Evolutionary conservation across 2,888 invertebrate species (phyloP).

Genomic region (Chrysina gloriosa): DNA sequence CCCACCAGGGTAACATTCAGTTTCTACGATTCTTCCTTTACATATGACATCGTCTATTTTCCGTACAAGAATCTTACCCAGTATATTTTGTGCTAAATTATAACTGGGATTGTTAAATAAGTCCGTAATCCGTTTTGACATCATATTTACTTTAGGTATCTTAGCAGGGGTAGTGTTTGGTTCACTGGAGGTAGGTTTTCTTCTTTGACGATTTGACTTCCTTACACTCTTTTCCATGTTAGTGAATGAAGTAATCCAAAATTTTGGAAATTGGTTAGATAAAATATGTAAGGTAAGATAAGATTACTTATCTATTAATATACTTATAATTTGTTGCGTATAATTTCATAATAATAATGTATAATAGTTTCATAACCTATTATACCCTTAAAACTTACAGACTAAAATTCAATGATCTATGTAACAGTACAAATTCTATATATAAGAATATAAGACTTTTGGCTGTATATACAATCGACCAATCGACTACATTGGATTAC

Average conservation of each 20-base stretch:
- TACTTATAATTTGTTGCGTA: too few relatives aligned
- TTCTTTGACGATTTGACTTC: background rate
- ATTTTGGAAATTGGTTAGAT: background rate
- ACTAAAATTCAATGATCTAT: too few relatives aligned
- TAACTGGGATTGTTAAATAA: constrained; percentile 66
- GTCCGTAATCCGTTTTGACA: constrained; percentile 52
- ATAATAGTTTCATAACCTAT: too few relatives aligned
- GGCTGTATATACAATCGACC: too few relatives aligned
- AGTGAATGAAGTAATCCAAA: too few relatives aligned
- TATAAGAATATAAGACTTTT: too few relatives aligned
- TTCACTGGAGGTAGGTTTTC: background rate
- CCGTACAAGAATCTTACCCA: constrained; percentile 74
- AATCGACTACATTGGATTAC: too few relatives aligned
- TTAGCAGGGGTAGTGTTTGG: background rate
- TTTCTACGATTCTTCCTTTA: constrained; percentile 77
- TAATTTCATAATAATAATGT: too few relatives aligned
- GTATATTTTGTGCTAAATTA: constrained; percentile 68
- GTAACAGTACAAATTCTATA: too few relatives aligned
- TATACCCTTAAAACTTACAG: too few relatives aligned
- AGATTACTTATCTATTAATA: too few relatives aligned
- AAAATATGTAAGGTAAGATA: background rate
- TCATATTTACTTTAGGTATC: background rate
- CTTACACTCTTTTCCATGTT: background rate
- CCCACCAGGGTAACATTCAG: constrained; percentile 77
- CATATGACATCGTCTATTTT: constrained; percentile 67